Percentiles rank a stretch among this genome's conserved stretches.
Conservation (phyloP, 1,140 invertebrate species). For the Portunus trituberculatus region DNA sequence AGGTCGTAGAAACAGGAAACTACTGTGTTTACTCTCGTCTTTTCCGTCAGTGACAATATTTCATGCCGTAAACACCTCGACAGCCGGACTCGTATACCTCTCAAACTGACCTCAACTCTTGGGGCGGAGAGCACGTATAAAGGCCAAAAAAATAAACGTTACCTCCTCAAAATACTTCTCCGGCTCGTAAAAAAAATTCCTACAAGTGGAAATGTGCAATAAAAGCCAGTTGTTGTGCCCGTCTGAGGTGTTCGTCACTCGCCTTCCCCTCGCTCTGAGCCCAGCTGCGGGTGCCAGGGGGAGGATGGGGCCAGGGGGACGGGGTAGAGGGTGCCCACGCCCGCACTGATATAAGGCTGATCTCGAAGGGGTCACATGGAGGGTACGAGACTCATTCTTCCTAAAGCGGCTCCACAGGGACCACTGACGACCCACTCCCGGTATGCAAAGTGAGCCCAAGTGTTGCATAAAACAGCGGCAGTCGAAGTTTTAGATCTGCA, state of each 20-base stretch:
- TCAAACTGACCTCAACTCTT: conserved; percentile 1
- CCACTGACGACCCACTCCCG: background rate
- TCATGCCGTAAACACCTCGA: conserved; percentile 10
- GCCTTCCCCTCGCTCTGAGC: background rate
- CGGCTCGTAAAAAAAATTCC: background rate
- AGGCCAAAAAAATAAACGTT: background rate
- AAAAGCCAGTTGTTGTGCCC: conserved; percentile 1
- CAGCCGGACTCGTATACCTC: background rate
- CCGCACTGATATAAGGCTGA: background rate
- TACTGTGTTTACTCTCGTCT: conserved; percentile 18
- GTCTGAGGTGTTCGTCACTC: background rate
- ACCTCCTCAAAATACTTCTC: conserved; percentile 12
- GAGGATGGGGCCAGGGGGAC: background rate
- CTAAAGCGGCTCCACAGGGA: background rate
- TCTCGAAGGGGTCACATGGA: conserved; percentile 4
- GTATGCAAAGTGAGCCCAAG: background rate
- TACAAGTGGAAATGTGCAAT: conserved; percentile 23
- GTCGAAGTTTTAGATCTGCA: background rate
- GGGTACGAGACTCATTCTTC: background rate
- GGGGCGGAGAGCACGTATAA: background rate
- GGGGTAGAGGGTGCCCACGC: background rate
- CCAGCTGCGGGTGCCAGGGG: conserved; percentile 4
- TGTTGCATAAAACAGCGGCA: background rate
- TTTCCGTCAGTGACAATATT: conserved; percentile 13
- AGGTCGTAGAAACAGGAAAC: conserved; percentile 41